Conservation (phyloP, 2,888 invertebrate genomes). For the Eumerus sabulonum region DNA sequence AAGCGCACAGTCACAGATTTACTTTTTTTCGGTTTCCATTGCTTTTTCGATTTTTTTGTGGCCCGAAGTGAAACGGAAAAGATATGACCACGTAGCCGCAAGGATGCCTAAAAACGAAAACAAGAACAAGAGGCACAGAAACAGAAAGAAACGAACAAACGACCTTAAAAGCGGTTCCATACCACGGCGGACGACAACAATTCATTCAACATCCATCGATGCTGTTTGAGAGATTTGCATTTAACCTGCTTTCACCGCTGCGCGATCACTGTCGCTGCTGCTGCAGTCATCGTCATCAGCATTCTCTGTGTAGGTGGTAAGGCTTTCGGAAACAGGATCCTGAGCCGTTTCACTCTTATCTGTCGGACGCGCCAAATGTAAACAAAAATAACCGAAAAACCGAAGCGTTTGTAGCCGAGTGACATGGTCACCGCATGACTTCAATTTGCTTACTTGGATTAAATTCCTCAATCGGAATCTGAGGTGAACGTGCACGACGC, state of each 20-base stretch:
- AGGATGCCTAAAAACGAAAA: conserved; percentile 57
- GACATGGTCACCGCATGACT: conserved; percentile 65
- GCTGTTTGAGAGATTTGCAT: conserved; percentile 72
- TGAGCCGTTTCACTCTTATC: conserved; percentile 64
- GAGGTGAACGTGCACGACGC: conserved; percentile 20
- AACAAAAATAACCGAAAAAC: conserved; percentile 54
- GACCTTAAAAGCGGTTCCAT: conserved; percentile 61
- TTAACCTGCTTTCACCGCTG: conserved; percentile 76
- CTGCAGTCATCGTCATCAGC: conserved; percentile 29
- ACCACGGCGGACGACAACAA: conserved; percentile 49
- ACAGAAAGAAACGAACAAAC: conserved; percentile 41
- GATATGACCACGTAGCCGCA: conserved; percentile 20
- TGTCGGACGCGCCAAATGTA: conserved; percentile 11
- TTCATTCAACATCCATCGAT: conserved; percentile 50
- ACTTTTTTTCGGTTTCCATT: conserved; percentile 5
- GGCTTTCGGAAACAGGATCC: conserved; percentile 71
- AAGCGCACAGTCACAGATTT: conserved; percentile 17
- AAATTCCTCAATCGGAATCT: conserved; percentile 58
- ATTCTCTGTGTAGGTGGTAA: conserved; percentile 55
- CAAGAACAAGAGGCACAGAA: conserved; percentile 45
- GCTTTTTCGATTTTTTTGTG: too few species aligned
- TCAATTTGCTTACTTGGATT: conserved; percentile 59
- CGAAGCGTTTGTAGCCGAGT: conserved; percentile 28
- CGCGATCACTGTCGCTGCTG: conserved; percentile 43
- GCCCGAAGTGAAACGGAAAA: conserved; percentile 56